These are phyloP conservation scores for Drosophila kanekoi DNA, from an alignment of 2,888 invertebrate species.

Conservation along the genomic window DNA sequence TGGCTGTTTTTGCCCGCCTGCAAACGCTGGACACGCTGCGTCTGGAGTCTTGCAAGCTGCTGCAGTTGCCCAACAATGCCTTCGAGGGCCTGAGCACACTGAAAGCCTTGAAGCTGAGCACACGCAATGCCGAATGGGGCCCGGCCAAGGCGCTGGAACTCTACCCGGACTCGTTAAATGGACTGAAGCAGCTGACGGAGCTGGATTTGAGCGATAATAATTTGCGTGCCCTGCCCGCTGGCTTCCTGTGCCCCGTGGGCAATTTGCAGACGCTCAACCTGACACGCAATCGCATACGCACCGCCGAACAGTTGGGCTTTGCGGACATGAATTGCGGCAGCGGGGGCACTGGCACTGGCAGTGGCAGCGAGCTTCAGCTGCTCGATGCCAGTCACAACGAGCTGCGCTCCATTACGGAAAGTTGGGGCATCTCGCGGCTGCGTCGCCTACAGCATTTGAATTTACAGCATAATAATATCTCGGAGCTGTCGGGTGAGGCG, in stretches of 20 bases:
- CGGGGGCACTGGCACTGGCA: constrained; percentile 88
- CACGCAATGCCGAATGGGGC: constrained; percentile 93
- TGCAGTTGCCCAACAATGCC: constrained; percentile 89
- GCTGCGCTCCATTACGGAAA: constrained; percentile 89
- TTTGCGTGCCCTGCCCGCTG: constrained; percentile 91
- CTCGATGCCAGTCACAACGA: constrained; percentile 94
- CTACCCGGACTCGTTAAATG: constrained; percentile 89
- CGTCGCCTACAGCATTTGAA: constrained; percentile 92
- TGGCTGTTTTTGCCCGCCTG: constrained; percentile 90
- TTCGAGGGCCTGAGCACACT: constrained; percentile 93
- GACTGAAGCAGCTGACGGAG: constrained; percentile 92
- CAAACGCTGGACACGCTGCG: constrained; percentile 90
- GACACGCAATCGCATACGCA: constrained; percentile 93
- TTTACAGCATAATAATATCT: constrained; percentile 93
- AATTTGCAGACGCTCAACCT: constrained; percentile 94
- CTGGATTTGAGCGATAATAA: constrained; percentile 94
- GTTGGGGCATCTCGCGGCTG: constrained; percentile 91
- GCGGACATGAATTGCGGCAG: constrained; percentile 86
- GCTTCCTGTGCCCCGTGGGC: constrained; percentile 91
- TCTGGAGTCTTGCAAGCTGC: constrained; percentile 92
- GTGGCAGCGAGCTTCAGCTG: constrained; percentile 89
- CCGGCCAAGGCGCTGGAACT: constrained; percentile 91
- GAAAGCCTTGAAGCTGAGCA: constrained; percentile 89
- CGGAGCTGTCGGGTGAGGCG: constrained; percentile 92
- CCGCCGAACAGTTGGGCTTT: constrained; percentile 91